Evolutionary conservation across 2,797 vertebrate genomes (phyloP).

Genomic region (Loris lydekkerianus): DNA sequence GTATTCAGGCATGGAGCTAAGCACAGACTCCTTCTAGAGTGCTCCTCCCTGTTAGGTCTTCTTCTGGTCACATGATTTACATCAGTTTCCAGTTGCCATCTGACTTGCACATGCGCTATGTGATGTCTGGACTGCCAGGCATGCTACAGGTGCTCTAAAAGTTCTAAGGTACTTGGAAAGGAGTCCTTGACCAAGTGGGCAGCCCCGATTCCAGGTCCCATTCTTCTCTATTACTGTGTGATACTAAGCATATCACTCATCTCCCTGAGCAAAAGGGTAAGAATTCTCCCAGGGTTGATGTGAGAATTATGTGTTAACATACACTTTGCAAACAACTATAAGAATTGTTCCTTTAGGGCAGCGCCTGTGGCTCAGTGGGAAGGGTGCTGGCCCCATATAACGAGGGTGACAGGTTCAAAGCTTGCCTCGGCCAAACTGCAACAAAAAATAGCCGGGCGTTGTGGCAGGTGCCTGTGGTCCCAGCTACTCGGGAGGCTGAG

Average conservation of each 20-base stretch:
- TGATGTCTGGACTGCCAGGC: not conserved
- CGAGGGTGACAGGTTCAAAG: too few species aligned
- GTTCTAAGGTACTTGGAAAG: not conserved
- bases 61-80: not conserved
- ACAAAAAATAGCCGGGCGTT: too few species aligned
- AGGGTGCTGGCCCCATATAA: too few species aligned
- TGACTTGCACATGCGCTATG: not conserved
- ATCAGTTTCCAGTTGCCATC: not conserved
- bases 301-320: not conserved
- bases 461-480: too few species aligned
- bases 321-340: not conserved
- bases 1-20: not conserved
- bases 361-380: too few species aligned
- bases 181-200: not conserved
- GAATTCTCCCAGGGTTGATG: not conserved
- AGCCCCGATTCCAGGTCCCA: not conserved
- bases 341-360: not conserved
- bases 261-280: not conserved
- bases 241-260: not conserved
- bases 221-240: not conserved
- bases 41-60: not conserved
- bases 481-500: too few species aligned
- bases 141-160: not conserved
- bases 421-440: too few species aligned
- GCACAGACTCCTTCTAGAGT: not conserved